Conservation (phyloP, 2,888 invertebrate genomes). For the Frankliniella intonsa region DNA sequence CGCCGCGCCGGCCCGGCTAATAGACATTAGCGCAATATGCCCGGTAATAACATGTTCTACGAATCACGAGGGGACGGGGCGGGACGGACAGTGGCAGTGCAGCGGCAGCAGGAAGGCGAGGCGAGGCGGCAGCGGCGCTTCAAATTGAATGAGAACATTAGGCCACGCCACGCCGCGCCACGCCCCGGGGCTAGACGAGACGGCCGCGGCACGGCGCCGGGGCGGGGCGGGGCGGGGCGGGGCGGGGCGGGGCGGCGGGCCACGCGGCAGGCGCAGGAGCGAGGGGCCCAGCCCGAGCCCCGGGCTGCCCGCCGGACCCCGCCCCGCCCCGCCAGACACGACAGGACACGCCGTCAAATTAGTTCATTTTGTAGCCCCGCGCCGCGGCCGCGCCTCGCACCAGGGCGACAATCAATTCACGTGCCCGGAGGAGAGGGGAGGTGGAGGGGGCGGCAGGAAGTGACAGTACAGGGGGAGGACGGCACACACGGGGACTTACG, state of each 20-base stretch:
- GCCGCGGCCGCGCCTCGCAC: neutral
- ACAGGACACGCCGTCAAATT: constrained; percentile 26
- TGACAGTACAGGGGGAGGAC: no score
- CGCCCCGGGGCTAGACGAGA: neutral
- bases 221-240: no score
- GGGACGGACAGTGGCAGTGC: constrained; percentile 27
- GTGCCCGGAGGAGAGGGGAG: constrained; percentile 36
- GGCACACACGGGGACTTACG: no score
- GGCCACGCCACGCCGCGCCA: constrained; percentile 32
- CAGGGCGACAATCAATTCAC: neutral
- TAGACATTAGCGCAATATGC: neutral
- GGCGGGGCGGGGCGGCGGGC: no score
- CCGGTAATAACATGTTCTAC: constrained; percentile 9
- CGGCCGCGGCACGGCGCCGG: no score
- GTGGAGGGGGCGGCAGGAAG: neutral
- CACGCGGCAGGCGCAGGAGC: no score
- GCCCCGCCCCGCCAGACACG: neutral
- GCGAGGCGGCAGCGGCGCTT: constrained; percentile 23
- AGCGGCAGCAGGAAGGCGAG: constrained; percentile 18
- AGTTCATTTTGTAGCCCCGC: constrained; percentile 31
- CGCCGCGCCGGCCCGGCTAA: no score
- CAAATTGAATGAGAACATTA: constrained; percentile 30
- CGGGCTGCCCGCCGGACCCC: neutral
- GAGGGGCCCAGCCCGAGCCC: neutral
- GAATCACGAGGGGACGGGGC: constrained; percentile 21